Percentiles rank a stretch among this genome's conserved stretches.
Evolutionary conservation across 2,888 invertebrate genomes (phyloP).

Genomic region (Mystacides longicornis): DNA sequence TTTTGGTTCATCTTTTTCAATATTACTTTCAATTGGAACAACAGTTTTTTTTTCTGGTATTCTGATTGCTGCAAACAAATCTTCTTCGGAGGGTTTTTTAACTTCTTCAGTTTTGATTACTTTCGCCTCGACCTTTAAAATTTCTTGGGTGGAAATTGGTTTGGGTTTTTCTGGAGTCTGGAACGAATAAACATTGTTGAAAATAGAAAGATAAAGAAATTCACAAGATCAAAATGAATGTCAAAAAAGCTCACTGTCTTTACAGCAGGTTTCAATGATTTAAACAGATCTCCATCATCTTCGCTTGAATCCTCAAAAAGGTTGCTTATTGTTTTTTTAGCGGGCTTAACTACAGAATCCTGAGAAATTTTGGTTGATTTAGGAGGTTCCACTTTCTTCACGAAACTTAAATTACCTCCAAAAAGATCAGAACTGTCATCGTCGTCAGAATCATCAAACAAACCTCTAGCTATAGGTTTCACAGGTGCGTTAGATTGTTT

Average conservation of each 20-base stretch:
- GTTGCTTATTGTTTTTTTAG: not conserved
- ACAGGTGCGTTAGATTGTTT: not conserved
- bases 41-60: conserved; percentile 11
- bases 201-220: no score
- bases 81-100: conserved; percentile 23
- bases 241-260: conserved; percentile 10
- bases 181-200: no score
- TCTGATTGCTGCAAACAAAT: conserved; percentile 30
- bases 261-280: conserved; percentile 17
- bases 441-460: conserved; percentile 23
- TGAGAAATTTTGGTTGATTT: not conserved
- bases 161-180: not conserved
- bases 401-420: conserved; percentile 5
- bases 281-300: conserved; percentile 38
- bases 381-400: not conserved
- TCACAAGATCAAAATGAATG: no score
- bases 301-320: conserved; percentile 27
- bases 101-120: conserved; percentile 24
- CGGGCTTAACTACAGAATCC: not conserved
- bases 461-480: conserved; percentile 4
- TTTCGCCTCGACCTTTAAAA: not conserved
- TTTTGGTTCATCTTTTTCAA: not conserved
- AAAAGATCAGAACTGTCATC: conserved; percentile 21
- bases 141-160: no score
- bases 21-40: not conserved